These are phyloP conservation scores for Catagonus wagneri DNA, from an alignment of 2,113 vertebrate genomes.

Conservation along the genomic window DNA sequence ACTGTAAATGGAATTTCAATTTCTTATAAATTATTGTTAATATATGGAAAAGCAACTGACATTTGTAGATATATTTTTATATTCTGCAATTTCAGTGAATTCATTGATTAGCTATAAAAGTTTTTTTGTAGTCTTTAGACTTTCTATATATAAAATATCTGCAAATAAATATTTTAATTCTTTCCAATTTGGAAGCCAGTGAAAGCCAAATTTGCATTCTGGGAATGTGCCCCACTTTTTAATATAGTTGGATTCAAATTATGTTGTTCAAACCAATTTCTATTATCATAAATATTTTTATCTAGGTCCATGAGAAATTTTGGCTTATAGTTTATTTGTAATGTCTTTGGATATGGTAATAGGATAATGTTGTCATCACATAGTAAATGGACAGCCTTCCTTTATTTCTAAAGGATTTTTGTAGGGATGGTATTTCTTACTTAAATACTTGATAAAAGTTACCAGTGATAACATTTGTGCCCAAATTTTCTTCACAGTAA, in stretches of 20 bases:
- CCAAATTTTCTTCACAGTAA: background rate
- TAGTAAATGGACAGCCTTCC: background rate
- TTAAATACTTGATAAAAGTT: background rate
- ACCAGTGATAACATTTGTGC: background rate
- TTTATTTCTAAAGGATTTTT: background rate
- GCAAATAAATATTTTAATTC: background rate
- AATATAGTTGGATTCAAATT: background rate
- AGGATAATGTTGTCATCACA: background rate
- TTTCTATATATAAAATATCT: background rate
- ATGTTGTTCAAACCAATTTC: background rate
- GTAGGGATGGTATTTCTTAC: background rate
- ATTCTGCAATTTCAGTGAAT: background rate
- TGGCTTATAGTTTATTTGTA: background rate
- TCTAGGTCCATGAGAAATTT: background rate
- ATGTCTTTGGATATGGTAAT: background rate
- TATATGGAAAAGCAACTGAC: background rate
- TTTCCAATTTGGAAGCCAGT: background rate
- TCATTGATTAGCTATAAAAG: background rate
- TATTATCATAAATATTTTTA: background rate
- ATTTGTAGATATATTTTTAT: background rate
- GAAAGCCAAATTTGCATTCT: background rate
- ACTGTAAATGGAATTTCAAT: background rate
- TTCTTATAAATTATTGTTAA: background rate
- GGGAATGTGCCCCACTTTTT: background rate
- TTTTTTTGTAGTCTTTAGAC: background rate